Conservation (phyloP, 2,797 vertebrate species). For the Picus viridis region DNA sequence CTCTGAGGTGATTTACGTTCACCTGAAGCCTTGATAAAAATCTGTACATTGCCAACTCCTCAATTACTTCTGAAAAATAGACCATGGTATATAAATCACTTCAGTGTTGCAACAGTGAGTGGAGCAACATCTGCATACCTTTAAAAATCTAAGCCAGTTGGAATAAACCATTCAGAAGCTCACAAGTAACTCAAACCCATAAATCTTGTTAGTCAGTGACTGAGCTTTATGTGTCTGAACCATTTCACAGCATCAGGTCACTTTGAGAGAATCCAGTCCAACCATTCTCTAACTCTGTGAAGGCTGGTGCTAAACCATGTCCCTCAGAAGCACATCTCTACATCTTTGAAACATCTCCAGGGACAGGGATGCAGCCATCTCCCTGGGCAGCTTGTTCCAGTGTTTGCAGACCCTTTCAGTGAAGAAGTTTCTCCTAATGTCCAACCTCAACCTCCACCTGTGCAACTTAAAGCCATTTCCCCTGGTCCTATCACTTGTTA, state of each 20-base stretch:
- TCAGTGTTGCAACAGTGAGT: slow-evolving; percentile 1
- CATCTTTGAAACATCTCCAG: too few relatives aligned
- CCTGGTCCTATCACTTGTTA: too few relatives aligned
- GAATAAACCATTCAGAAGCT: neutral
- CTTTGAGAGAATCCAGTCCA: too few relatives aligned
- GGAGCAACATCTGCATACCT: slow-evolving; percentile 19
- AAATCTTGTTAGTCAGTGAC: neutral
- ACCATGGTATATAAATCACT: neutral
- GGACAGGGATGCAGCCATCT: too few relatives aligned
- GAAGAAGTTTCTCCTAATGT: too few relatives aligned
- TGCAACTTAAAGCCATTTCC: too few relatives aligned
- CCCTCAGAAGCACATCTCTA: too few relatives aligned
- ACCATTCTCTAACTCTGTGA: too few relatives aligned
- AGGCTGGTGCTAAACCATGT: too few relatives aligned
- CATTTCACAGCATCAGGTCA: neutral
- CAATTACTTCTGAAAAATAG: slow-evolving; percentile 38
- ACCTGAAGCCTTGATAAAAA: slow-evolving; percentile 52
- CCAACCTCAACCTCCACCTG: too few relatives aligned
- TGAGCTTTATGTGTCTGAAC: accelerated
- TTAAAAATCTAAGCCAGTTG: neutral
- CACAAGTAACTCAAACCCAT: neutral
- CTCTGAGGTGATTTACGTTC: slow-evolving; percentile 17
- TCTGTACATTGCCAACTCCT: slow-evolving; percentile 52
- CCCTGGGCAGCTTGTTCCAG: too few relatives aligned
- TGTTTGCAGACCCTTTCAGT: too few relatives aligned